Conservation (phyloP, 2,888 invertebrate species). For the Venustoraphidia nigricollis region DNA sequence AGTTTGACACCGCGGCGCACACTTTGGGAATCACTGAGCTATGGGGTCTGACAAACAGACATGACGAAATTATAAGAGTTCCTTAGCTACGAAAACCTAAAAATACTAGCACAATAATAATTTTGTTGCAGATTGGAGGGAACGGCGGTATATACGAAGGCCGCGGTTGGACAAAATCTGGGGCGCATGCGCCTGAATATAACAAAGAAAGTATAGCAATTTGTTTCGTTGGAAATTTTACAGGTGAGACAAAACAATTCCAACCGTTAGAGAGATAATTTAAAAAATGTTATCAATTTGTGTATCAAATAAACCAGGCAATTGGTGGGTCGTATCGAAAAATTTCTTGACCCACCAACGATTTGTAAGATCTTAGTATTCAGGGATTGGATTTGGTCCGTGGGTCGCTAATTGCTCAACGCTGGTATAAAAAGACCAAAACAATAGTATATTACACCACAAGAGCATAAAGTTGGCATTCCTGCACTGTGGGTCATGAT, state of each 20-base stretch:
- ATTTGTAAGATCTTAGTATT: too few species aligned
- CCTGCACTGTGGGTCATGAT: too few species aligned
- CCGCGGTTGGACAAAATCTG: conserved; percentile 42
- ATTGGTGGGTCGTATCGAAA: too few species aligned
- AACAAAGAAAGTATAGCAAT: conserved; percentile 46
- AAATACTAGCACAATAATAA: neutral
- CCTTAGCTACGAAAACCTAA: neutral
- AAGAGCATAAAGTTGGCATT: too few species aligned
- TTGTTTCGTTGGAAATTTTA: conserved; percentile 39
- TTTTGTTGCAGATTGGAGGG: conserved; percentile 40
- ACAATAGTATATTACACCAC: too few species aligned
- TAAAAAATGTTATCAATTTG: neutral
- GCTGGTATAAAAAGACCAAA: neutral
- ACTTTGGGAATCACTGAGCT: too few species aligned
- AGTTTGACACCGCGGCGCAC: too few species aligned
- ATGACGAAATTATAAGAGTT: neutral
- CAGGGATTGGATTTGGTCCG: too few species aligned
- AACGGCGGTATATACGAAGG: conserved; percentile 52
- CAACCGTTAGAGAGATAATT: neutral
- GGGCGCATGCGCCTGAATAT: conserved; percentile 41
- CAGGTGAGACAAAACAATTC: conserved; percentile 20
- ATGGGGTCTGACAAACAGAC: neutral
- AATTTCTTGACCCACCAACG: too few species aligned
- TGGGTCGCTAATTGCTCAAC: too few species aligned
- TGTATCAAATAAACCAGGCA: neutral